Conservation (phyloP, 2,797 vertebrate species). For the Holocentrus rufus region DNA sequence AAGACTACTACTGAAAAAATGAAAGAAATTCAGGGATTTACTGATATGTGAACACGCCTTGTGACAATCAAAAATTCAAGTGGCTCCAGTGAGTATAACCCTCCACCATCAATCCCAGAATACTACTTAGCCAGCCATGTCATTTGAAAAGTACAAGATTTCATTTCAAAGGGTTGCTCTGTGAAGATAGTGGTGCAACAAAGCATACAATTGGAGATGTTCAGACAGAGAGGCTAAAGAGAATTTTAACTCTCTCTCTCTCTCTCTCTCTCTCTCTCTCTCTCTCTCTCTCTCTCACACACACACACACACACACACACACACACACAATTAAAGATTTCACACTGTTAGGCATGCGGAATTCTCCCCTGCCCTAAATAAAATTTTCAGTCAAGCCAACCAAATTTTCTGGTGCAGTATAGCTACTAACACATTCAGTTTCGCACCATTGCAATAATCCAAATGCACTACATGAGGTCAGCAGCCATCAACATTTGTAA, state of each 20-base stretch:
- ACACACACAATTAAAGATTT: slow-evolving; percentile 20
- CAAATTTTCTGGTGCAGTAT: slow-evolving; percentile 4
- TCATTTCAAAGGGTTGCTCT: slow-evolving; percentile 12
- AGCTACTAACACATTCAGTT: neutral
- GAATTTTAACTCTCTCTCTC: neutral
- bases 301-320: neutral
- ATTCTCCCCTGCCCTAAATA: neutral
- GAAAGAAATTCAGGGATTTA: too few species aligned
- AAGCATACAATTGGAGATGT: slow-evolving; percentile 27
- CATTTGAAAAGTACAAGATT: slow-evolving; percentile 11
- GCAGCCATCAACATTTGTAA: slow-evolving; percentile 11
- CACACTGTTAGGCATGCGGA: neutral
- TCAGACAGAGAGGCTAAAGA: slow-evolving; percentile 13
- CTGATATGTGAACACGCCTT: too few species aligned
- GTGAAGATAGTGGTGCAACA: slow-evolving; percentile 23
- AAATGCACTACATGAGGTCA: slow-evolving; percentile 8
- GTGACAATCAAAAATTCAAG: slow-evolving; percentile 21
- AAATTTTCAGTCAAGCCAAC: neutral
- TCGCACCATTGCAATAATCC: slow-evolving; percentile 15
- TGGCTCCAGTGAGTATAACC: neutral
- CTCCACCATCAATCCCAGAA: neutral
- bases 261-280: neutral
- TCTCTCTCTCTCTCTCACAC: neutral
- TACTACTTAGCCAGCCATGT: slow-evolving; percentile 8
- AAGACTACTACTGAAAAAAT: neutral